Percentiles rank a stretch among this genome's conserved stretches.
phyloP scores from a whole-genome alignment of 2,797 vertebrate genomes.

The Cryptoblepharus egeriae region DNA sequence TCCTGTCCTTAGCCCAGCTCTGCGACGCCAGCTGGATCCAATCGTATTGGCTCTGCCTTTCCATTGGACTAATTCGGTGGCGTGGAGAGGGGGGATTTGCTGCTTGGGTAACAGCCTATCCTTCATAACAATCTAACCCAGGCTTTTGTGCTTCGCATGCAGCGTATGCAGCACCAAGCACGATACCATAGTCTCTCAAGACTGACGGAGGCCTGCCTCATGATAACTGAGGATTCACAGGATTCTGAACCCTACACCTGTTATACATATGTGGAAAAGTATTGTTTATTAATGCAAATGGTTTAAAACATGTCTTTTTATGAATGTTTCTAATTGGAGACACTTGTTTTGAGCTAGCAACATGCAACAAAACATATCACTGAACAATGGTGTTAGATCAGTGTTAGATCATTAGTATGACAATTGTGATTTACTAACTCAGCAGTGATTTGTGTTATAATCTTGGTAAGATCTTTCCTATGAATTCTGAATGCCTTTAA shows the following conservation, averaged over 20 bases:
- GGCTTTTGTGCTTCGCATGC: no score
- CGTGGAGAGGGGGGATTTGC: no score
- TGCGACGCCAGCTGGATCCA: no score
- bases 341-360: not conserved
- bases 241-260: not conserved
- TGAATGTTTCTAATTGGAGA: not conserved
- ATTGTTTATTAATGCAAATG: not conserved
- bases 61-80: no score
- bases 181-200: no score
- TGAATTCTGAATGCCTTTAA: not conserved
- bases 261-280: not conserved
- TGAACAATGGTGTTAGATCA: not conserved
- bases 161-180: no score
- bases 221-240: no score
- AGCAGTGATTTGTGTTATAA: not conserved
- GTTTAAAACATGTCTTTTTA: conserved; percentile 5
- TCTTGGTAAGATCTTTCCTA: not conserved
- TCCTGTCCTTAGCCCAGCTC: no score
- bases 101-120: no score
- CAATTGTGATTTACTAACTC: not conserved
- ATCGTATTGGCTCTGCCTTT: no score
- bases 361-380: not conserved
- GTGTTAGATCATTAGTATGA: not conserved
- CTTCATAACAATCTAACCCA: no score
- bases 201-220: no score